Percentiles rank a stretch among this genome's conserved stretches.
Conservation (phyloP, 2,888 invertebrate genomes). For the Drosophila ezoana region DNA sequence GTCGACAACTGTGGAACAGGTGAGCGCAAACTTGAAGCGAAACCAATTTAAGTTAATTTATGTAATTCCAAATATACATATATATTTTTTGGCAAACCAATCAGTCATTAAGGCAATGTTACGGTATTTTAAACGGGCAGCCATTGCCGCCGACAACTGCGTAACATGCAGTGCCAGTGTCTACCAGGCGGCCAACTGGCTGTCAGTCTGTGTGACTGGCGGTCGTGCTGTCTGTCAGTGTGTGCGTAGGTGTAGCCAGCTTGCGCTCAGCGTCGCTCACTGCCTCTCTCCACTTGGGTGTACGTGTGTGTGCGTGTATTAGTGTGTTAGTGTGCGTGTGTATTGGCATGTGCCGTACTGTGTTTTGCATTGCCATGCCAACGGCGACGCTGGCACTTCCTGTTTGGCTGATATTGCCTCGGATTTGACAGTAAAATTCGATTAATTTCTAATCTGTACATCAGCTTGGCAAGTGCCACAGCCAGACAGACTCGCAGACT, state of each 20-base stretch:
- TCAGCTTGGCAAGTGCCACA: conserved; percentile 68
- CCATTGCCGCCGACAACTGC: conserved; percentile 67
- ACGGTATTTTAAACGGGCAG: conserved; percentile 56
- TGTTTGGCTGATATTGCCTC: conserved; percentile 57
- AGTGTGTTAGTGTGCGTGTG: conserved; percentile 45
- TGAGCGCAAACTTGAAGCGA: conserved; percentile 48
- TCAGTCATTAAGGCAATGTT: conserved; percentile 60
- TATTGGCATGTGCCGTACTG: conserved; percentile 61
- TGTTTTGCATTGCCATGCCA: conserved; percentile 78
- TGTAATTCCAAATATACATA: conserved; percentile 33
- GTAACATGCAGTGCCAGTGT: conserved; percentile 69
- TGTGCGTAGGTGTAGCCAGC: conserved; percentile 48
- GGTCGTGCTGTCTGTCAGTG: conserved; percentile 38
- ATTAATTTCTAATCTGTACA: conserved; percentile 78
- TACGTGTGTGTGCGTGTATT: conserved; percentile 4
- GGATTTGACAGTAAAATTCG: conserved; percentile 79
- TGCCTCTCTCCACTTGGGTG: background rate
- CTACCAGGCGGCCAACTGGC: conserved; percentile 22
- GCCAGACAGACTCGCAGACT: conserved; percentile 21
- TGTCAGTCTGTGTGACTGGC: conserved; percentile 42
- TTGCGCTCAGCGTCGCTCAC: conserved; percentile 14
- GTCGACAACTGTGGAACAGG: conserved; percentile 75
- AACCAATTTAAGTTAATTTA: conserved; percentile 33
- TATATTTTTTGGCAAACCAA: background rate
- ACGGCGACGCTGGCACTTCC: conserved; percentile 61